These are phyloP conservation scores for Garra rufa DNA, from an alignment of 2,113 vertebrate species.

Conservation along the genomic window DNA sequence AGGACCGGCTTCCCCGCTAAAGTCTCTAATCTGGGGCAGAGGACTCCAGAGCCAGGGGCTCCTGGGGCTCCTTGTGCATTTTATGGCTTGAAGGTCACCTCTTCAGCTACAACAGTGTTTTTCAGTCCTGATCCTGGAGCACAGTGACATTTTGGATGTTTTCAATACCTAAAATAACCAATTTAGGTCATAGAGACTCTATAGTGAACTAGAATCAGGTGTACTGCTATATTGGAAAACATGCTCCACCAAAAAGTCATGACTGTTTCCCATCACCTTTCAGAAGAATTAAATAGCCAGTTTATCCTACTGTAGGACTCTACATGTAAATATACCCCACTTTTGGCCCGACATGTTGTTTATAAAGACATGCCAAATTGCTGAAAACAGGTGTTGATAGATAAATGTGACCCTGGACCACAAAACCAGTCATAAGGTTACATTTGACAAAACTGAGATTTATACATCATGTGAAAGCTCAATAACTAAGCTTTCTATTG, in stretches of 20 bases:
- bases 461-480: too few species aligned
- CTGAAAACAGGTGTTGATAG: too few species aligned
- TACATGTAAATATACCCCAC: background rate
- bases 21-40: conserved; percentile 24
- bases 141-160: background rate
- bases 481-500: too few species aligned
- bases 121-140: background rate
- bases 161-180: background rate
- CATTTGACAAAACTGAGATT: too few species aligned
- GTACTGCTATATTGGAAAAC: background rate
- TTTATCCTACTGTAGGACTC: background rate
- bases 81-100: conserved; percentile 16
- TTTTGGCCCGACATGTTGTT: background rate
- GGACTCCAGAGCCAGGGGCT: conserved; percentile 4
- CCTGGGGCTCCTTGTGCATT: background rate
- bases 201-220: background rate
- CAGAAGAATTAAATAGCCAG: background rate
- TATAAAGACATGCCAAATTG: too few species aligned
- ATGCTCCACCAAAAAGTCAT: background rate
- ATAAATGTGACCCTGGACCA: too few species aligned
- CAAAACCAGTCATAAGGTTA: too few species aligned
- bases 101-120: background rate
- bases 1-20: background rate
- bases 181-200: background rate
- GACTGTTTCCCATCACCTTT: background rate